Conservation (phyloP, 2,888 invertebrate species). For the Melinaea menophilus region DNA sequence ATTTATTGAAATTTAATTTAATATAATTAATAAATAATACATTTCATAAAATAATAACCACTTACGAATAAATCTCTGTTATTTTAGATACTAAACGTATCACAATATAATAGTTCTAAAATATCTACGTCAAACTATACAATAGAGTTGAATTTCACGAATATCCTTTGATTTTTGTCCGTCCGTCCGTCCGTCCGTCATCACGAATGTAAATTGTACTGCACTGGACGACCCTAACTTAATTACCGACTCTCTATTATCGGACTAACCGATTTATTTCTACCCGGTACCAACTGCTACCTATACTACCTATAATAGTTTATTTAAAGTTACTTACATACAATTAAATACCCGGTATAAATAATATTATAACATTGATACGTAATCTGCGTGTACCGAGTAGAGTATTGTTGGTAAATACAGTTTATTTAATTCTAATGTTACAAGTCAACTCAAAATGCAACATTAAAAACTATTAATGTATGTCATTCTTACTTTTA, state of each 20-base stretch:
- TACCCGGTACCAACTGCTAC: conserved; percentile 24
- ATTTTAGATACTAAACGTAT: conserved; percentile 1
- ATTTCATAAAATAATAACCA: too few species aligned
- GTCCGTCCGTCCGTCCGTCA: conserved; percentile 58
- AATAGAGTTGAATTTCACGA: conserved; percentile 21
- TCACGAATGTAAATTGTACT: conserved; percentile 68
- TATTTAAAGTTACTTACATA: too few species aligned
- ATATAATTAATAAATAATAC: too few species aligned
- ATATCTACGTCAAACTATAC: background rate
- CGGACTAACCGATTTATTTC: conserved; percentile 57
- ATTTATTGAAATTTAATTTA: too few species aligned
- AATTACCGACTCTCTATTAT: conserved; percentile 57
- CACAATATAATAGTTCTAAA: background rate
- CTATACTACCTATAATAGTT: background rate
- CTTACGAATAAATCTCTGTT: too few species aligned
- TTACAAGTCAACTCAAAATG: too few species aligned
- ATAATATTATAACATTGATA: background rate
- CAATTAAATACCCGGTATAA: too few species aligned
- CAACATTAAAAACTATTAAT: too few species aligned
- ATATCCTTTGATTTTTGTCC: conserved; percentile 46
- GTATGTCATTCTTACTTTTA: too few species aligned
- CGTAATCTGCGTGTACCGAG: background rate
- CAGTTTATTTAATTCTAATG: background rate
- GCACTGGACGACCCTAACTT: conserved; percentile 60
- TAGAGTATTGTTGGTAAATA: background rate